Evolutionary conservation across 2,113 vertebrate genomes (phyloP).

Genomic region (Tychaedon coryphoeus): DNA sequence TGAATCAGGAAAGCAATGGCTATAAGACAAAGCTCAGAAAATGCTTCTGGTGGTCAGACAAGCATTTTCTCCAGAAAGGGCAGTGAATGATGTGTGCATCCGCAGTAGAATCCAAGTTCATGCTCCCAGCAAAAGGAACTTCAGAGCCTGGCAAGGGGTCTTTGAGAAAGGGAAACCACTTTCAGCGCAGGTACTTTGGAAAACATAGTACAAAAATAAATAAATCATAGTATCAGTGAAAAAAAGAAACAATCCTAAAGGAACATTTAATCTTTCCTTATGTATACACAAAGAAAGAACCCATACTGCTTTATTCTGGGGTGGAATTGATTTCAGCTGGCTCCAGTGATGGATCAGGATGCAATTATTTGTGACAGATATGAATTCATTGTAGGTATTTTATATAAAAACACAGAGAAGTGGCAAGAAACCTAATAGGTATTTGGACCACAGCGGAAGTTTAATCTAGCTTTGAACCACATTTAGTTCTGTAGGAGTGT

Average conservation of each 20-base stretch:
- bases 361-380: conserved; percentile 8
- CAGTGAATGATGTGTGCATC: rapidly evolving
- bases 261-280: not conserved
- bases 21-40: not conserved
- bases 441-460: not conserved
- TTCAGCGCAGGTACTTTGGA: not conserved
- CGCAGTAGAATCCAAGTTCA: not conserved
- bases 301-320: not conserved
- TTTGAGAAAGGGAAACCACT: not conserved
- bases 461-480: not conserved
- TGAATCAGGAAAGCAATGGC: not conserved
- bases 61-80: not conserved
- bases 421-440: not conserved
- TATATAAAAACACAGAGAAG: not conserved
- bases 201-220: not conserved
- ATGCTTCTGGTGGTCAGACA: not conserved
- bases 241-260: not conserved
- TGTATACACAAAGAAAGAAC: not conserved
- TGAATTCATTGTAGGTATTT: not conserved
- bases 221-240: not conserved
- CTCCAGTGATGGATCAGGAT: conserved; percentile 7
- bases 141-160: not conserved
- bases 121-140: not conserved
- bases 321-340: not conserved
- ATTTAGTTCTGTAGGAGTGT: not conserved